Evolutionary conservation across 2,888 invertebrate genomes (phyloP).

Genomic region (Eupithecia vulgata): DNA sequence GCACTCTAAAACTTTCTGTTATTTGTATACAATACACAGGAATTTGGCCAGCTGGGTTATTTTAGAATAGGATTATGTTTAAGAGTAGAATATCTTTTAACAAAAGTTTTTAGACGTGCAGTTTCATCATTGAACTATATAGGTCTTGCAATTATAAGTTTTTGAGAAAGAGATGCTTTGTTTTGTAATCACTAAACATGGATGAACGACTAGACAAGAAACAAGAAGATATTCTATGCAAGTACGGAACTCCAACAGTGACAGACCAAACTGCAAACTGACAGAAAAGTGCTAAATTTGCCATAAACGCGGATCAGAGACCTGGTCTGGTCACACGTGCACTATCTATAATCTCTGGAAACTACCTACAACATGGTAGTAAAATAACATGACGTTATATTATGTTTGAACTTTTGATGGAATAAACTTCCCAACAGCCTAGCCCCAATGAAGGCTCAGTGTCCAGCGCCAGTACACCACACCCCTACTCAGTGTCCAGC

Average conservation of each 20-base stretch:
- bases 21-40: not conserved
- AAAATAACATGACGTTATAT: not conserved
- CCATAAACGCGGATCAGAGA: not conserved
- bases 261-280: constrained; percentile 16
- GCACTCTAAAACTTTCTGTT: not conserved
- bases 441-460: no score
- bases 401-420: not conserved
- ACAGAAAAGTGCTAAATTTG: constrained; percentile 29
- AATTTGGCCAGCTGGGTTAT: constrained; percentile 1
- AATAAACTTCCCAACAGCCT: not conserved
- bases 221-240: not conserved
- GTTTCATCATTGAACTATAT: not conserved
- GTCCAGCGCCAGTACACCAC: no score
- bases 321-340: constrained; percentile 8
- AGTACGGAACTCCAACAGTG: constrained; percentile 8
- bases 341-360: constrained; percentile 22
- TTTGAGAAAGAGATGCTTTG: not conserved
- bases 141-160: not conserved
- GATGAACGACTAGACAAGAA: not conserved
- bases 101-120: not conserved
- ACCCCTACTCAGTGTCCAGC: no score
- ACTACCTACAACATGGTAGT: not conserved
- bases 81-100: not conserved
- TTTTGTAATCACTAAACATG: not conserved
- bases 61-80: not conserved